Conservation (phyloP, 2,797 vertebrate species). For the Astyanax mexicanus region DNA sequence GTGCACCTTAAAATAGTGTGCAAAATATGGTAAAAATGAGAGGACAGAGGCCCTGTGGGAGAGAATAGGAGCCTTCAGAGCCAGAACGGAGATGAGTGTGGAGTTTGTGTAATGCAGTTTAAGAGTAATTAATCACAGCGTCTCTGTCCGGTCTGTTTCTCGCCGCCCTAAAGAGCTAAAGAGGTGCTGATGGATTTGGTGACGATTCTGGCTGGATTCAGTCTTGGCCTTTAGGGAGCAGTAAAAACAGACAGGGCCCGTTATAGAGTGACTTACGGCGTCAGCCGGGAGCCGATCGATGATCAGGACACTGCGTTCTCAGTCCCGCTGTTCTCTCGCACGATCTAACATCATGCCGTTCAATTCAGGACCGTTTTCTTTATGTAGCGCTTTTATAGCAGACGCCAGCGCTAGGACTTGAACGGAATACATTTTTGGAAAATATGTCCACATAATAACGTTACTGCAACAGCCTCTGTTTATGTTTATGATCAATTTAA, state of each 20-base stretch:
- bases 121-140: constrained; percentile 50
- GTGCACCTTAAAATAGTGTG: no score
- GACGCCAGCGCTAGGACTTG: neutral
- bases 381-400: neutral
- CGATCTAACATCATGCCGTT: constrained; percentile 1
- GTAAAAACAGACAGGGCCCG: constrained; percentile 57
- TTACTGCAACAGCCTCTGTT: neutral
- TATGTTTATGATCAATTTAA: neutral
- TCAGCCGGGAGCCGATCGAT: constrained; percentile 65
- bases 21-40: neutral
- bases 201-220: constrained; percentile 59
- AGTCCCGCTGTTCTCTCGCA: constrained; percentile 20
- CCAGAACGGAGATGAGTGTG: constrained; percentile 49
- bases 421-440: neutral
- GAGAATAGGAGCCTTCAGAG: constrained; percentile 19
- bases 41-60: constrained; percentile 1
- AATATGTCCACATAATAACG: neutral
- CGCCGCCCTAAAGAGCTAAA: constrained; percentile 54
- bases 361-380: neutral
- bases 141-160: constrained; percentile 20
- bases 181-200: constrained; percentile 59
- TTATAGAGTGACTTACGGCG: constrained; percentile 65
- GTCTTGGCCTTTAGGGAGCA: constrained; percentile 34
- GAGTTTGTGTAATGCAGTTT: constrained; percentile 43
- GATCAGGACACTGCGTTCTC: constrained; percentile 51